Evolutionary conservation across 2,797 vertebrate species (phyloP).

Genomic region (Melanotaenia nigrans): DNA sequence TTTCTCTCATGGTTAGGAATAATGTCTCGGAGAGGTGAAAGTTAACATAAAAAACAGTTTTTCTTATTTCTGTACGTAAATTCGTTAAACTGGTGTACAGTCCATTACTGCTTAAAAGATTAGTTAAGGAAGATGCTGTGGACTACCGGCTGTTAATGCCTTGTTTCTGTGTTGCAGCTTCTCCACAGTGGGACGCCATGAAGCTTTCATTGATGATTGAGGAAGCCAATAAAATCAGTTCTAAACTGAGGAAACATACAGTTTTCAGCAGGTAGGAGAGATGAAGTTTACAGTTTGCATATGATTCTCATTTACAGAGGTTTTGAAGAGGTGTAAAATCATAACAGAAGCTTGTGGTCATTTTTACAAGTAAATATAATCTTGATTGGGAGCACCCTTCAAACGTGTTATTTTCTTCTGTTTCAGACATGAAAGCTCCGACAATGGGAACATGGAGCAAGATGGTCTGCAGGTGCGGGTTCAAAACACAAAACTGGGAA

Average conservation of each 20-base stretch:
- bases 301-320: neutral
- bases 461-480: conserved; percentile 85
- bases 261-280: conserved; percentile 85
- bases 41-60: neutral
- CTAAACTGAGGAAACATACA: conserved; percentile 85
- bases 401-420: neutral
- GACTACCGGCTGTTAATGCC: neutral
- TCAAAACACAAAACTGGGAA: conserved; percentile 89
- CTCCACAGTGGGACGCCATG: conserved; percentile 90
- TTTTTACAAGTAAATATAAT: neutral
- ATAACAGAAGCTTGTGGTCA: neutral
- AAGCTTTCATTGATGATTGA: conserved; percentile 96
- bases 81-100: neutral
- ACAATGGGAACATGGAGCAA: conserved; percentile 60
- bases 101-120: neutral
- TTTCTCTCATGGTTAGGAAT: neutral
- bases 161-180: conserved; percentile 69
- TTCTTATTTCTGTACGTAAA: neutral
- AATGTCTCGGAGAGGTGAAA: neutral
- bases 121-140: neutral
- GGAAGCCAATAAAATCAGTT: conserved; percentile 93
- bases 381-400: neutral
- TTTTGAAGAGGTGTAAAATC: neutral
- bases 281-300: neutral
- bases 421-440: conserved; percentile 84